These are phyloP conservation scores for Acanthisitta chloris DNA, from an alignment of 2,113 vertebrate genomes.

Conservation along the genomic window DNA sequence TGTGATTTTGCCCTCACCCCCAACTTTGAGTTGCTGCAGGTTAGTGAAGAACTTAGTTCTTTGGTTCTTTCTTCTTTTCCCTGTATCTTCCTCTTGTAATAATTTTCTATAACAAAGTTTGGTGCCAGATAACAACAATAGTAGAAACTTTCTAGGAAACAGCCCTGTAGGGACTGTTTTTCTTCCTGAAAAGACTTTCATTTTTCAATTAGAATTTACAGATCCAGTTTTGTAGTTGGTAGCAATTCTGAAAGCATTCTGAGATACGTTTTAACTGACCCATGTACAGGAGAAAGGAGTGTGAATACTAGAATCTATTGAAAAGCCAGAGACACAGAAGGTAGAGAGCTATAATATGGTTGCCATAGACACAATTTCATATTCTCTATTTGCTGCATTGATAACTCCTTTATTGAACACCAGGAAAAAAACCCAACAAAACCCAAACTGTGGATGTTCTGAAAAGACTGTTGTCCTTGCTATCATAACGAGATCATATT, in stretches of 20 bases:
- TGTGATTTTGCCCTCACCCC: neutral
- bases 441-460: neutral
- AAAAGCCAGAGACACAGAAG: neutral
- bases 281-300: neutral
- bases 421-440: neutral
- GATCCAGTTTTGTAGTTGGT: neutral
- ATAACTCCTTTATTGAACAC: neutral
- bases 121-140: neutral
- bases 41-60: neutral
- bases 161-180: neutral
- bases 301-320: neutral
- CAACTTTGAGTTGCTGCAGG: neutral
- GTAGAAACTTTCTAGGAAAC: neutral
- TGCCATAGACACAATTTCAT: conserved; percentile 49
- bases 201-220: neutral
- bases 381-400: conserved; percentile 1
- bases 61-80: neutral
- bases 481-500: neutral
- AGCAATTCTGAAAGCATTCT: neutral
- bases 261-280: neutral
- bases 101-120: neutral
- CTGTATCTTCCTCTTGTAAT: neutral
- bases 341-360: neutral
- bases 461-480: neutral
- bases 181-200: neutral